Conservation (phyloP, 2,113 vertebrate species). For the Thryonomys swinderianus region DNA sequence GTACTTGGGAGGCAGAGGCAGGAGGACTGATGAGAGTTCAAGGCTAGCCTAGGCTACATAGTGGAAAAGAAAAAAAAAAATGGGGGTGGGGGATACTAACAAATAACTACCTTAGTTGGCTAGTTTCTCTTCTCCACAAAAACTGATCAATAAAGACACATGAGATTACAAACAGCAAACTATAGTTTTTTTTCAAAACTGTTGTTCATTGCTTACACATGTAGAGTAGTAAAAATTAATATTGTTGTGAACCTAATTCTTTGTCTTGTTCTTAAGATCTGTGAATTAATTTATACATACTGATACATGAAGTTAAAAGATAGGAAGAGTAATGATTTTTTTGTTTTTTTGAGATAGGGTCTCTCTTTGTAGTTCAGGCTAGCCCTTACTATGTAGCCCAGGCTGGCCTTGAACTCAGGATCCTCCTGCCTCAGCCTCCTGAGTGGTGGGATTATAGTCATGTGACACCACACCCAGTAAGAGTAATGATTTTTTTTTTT, state of each 20-base stretch:
- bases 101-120: neutral
- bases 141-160: neutral
- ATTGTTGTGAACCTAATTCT: neutral
- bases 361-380: no score
- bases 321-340: neutral
- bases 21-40: no score
- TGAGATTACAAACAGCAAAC: neutral
- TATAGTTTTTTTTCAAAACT: neutral
- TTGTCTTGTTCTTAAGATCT: neutral
- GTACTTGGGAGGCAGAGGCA: no score
- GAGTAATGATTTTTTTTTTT: neutral
- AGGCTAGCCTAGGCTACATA: no score
- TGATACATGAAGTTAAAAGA: neutral
- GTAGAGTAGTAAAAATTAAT: neutral
- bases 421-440: no score
- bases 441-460: no score
- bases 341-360: no score
- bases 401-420: no score
- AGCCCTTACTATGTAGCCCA: no score
- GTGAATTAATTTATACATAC: neutral
- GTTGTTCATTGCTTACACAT: neutral
- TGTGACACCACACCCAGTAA: no score
- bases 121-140: neutral
- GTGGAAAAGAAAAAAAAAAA: no score
- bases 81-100: neutral